Evolutionary conservation across 37 sponge, comb jelly and placozoan genomes (phyloP), one percentile per base, ranked within the genome.

Genomic region (Cliona cf. orientalis): DNA sequence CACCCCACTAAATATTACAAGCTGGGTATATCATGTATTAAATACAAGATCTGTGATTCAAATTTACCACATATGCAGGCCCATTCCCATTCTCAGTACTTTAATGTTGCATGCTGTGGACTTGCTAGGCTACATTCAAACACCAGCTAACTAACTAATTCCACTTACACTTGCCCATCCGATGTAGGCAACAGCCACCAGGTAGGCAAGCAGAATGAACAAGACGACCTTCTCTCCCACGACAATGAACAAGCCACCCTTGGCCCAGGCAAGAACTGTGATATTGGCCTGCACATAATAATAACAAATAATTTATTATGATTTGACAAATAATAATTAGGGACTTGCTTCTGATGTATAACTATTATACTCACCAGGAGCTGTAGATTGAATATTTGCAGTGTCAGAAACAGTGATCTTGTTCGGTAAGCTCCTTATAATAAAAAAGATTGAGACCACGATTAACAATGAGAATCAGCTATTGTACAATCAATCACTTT

Each of bases 401-500:
- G n/a, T 3, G 71, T 84, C 22, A 76, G 35, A 19, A 75, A 58
- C 7, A 68, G 60, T 0, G 70, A 76, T 31, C 85, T 69, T 42
- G 58, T 56, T 25, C 72, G 63, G 41, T 79, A 86, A 33, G 86
- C 86, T 59, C 86, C 86, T 86, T 53, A 5, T 60, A n/a, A n/a
- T n/a, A n/a, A n/a, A n/a, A n/a, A n/a, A n/a, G n/a, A n/a, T n/a
- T n/a, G n/a, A n/a, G n/a, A n/a, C n/a, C n/a, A n/a, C n/a, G n/a
- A n/a, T n/a, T n/a, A n/a, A n/a, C n/a, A n/a, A n/a, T n/a, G n/a
- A n/a, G n/a, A n/a, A n/a, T n/a, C n/a, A n/a, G n/a, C n/a, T n/a
- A n/a, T n/a, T n/a, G n/a, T n/a, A n/a, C n/a, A n/a, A n/a, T n/a
- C n/a, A n/a, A n/a, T n/a, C n/a, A n/a, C n/a, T n/a, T n/a, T n/a